Evolutionary conservation across 2,797 vertebrate genomes (phyloP).

Genomic region (Hafferia zeledoni): DNA sequence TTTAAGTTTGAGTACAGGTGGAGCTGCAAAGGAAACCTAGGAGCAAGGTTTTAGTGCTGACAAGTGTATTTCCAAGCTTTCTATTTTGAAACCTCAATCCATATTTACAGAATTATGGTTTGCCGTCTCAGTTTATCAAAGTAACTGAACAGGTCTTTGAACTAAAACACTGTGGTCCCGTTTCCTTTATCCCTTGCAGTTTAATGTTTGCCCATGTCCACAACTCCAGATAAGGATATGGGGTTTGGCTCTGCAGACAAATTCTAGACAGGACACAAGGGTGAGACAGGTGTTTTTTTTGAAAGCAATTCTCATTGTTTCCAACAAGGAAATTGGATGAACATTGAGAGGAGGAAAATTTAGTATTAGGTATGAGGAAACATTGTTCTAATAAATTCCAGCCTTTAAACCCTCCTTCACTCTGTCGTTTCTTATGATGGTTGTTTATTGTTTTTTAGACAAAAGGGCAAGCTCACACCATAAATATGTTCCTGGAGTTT

Average conservation of each 20-base stretch:
- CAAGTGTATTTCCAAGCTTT: neutral
- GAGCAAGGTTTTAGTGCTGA: neutral
- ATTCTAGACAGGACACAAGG: neutral
- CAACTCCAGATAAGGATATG: accelerated
- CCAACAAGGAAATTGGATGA: slow-evolving; percentile 16
- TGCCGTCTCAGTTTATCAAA: neutral
- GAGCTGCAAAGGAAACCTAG: neutral
- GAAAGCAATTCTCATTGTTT: neutral
- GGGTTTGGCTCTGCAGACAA: neutral
- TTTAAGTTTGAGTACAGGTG: accelerated
- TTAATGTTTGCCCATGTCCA: neutral
- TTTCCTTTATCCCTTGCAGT: neutral
- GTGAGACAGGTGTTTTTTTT: neutral
- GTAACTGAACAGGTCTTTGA: neutral
- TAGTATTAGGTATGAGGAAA: slow-evolving; percentile 48
- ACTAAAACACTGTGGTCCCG: accelerated
- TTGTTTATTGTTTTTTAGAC: slow-evolving; percentile 37
- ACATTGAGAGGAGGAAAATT: neutral
- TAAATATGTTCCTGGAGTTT: neutral
- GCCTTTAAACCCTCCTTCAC: slow-evolving; percentile 30
- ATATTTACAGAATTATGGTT: neutral
- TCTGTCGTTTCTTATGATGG: neutral
- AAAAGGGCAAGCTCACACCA: neutral
- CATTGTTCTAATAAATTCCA: slow-evolving; percentile 8
- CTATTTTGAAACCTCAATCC: neutral